Base-by-base conservation (phyloP, 2,888 invertebrate genomes). In the Macrosoma leucophasiata region DNA sequence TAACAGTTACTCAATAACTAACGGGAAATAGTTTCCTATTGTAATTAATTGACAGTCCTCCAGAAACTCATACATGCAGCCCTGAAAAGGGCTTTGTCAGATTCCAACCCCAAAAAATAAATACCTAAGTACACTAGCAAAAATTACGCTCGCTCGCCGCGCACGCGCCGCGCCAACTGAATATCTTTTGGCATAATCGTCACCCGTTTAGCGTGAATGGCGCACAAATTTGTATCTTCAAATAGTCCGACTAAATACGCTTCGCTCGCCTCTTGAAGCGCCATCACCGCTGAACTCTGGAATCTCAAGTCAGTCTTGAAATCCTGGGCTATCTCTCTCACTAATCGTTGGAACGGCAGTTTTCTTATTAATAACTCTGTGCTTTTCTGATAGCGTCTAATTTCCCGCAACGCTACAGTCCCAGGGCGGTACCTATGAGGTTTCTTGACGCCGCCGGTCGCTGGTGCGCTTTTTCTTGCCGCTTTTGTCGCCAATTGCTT, bases 171-270 rank as follows among this genome's bases (percentile, higher is more conserved):
- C 3, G 79, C 78, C 9, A 78, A 32, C 43, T 78, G 78, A 0
- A 77, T 64, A 39, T 77, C 77, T 19, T 75, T 77, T 0, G 78
- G 79, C 78, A 79, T 78, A 1, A 78, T 77, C 0, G 78, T 81
- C 0, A 81, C 77, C 2, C 79, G 46, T 23, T 71, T 78, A 0
- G 76, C 92, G 54, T 93, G 92, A 48, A 93, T 91, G 19, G 92
- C 92, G 63, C 91, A 92, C 52, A 93, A 70, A 62, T 93, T 93
- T 13, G 92, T 93, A 54, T 91, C 91, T 61, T 91, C 91, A 57
- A 91, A 91, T 1, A 91, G 69, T 6, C 91, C 90, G 8, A 91
- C 90, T 14, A 91, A 59, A 52, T 90, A 85, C 46, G 87, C 85
- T 58, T 90, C 78, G 51, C 88, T 82, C 0, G 86, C 86, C 46